A percentile compares a stretch with the other conserved stretches of the same genome.
These are phyloP conservation scores for Canis aureus DNA, from an alignment of 2,113 vertebrate genomes.

Conservation along the genomic window DNA sequence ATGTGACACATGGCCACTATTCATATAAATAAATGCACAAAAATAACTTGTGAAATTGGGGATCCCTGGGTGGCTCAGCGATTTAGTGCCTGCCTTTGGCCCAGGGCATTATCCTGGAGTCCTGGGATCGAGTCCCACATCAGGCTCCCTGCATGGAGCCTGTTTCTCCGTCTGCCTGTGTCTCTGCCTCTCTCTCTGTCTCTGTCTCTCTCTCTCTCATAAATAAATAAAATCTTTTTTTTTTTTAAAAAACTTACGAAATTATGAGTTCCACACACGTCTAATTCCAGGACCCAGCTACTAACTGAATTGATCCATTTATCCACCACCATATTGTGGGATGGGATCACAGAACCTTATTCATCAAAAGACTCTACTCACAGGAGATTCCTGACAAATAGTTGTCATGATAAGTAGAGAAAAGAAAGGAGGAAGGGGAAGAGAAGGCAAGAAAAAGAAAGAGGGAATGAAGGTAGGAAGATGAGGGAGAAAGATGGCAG, in stretches of 20 bases:
- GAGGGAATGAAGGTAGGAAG: too few relatives aligned
- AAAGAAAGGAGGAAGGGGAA: background rate
- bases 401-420: background rate
- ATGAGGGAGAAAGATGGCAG: background rate
- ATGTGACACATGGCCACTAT: background rate
- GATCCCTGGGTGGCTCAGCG: too few relatives aligned
- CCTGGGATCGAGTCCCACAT: too few relatives aligned
- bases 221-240: too few relatives aligned
- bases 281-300: background rate
- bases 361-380: slow-evolving; percentile 3
- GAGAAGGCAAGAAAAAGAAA: background rate
- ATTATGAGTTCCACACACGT: background rate
- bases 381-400: background rate
- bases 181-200: too few relatives aligned
- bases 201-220: too few relatives aligned
- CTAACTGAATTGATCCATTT: background rate
- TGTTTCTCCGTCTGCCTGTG: too few relatives aligned
- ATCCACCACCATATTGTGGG: background rate
- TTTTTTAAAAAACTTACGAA: background rate
- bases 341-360: background rate
- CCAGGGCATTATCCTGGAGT: too few relatives aligned
- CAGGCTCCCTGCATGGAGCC: too few relatives aligned
- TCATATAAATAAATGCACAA: background rate
- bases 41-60: background rate
- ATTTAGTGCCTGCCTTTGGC: too few relatives aligned